Evolutionary conservation across 2,797 vertebrate species (phyloP), one percentile per base, ranked within the genome.

Genomic region (Pelobates cultripes): DNA sequence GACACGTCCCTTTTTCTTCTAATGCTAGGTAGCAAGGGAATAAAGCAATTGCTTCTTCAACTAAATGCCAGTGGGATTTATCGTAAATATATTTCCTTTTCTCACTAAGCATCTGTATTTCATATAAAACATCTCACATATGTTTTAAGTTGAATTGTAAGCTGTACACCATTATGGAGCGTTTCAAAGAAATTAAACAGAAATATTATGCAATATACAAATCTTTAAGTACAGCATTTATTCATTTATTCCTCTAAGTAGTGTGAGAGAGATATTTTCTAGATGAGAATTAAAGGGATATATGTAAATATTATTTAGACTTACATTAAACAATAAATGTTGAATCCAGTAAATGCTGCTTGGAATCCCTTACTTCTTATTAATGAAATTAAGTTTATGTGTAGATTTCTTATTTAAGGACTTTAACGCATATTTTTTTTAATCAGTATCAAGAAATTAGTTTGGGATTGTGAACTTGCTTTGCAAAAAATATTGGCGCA

Each of bases 31-130:
- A 13, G 40, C 41, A 43, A 42, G 10, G 66, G 41, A 12, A 68
- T 68, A 14, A 43, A 68, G 66, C 4, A 43, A 68, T 68, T 68
- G 41, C 41, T 68, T 68, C 40, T 68, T 68, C 66, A 68, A 43
- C 41, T 43, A 68, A 68, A 68, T 68, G 41, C 41, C 66, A 43
- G 40, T 68, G 66, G 42, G 66, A 68, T 41, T 68, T 14, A 43
- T 64, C 17, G 6, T 17, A 7, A 17, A 40, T 15, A 64, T 64
- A 40, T 64, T 28, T 64, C 28, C 63, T 64, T 64, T 64, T 4
- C 41, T 68, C 66, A 41, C 4, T 43, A 68, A 68, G 12, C 28
- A 43, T 14, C 9, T 5, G 41, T 9, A 68, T 43, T 41, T 68
- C 5, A 13, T 43, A 28, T 7, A 66, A 66, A 66, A 66, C n/a